Evolutionary conservation across 2,888 invertebrate genomes (phyloP), one percentile per base, ranked within the genome.

Genomic region (Dryobotodes eremita): DNA sequence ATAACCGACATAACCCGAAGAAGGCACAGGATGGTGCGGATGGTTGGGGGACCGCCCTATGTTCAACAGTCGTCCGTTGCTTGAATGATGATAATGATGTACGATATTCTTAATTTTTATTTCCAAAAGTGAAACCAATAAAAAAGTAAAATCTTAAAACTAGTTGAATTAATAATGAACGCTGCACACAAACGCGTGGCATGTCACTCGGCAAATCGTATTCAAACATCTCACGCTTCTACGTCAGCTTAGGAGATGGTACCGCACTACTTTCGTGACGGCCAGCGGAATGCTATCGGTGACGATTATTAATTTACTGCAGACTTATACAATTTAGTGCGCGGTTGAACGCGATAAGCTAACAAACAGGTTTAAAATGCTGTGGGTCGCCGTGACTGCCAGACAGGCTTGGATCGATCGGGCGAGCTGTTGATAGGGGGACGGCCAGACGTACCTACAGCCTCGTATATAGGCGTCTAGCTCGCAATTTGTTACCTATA

Each of bases 371-470:
- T 66, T 75, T 53, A 46, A 26, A 61, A 31, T 62, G n/a, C 10
- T 26, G 42, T 13, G 62, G 26, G 36, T 23, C 36, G 69, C 59
- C 57, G 64, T 31, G 64, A 42, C 42, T 65, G 46, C 88, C 84
- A 89, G 88, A 88, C 89, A 48, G 57, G 36, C 62, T 20, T 66
- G 72, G 70, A 85, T 88, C 88, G 88, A 88, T 88, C 77, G 62
- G 68, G 62, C 66, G 66, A 23, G 50, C 50, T 65, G 36, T 11
- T 68, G 68, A 17, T 79, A 80, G 69, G 87, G 87, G 66, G 46
- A 53, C 75, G 55, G 13, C 46, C 68, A 70, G 62, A 77, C 78
- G n/a, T 70, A 77, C 75, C 57, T 55, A 75, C 62, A 53, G 23
- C 17, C 10, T 4, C 46, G 50, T 46, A 42, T 26, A 36, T 31